phyloP scores from a whole-genome alignment of 2,113 vertebrate genomes.

The Phycodurus eques region DNA sequence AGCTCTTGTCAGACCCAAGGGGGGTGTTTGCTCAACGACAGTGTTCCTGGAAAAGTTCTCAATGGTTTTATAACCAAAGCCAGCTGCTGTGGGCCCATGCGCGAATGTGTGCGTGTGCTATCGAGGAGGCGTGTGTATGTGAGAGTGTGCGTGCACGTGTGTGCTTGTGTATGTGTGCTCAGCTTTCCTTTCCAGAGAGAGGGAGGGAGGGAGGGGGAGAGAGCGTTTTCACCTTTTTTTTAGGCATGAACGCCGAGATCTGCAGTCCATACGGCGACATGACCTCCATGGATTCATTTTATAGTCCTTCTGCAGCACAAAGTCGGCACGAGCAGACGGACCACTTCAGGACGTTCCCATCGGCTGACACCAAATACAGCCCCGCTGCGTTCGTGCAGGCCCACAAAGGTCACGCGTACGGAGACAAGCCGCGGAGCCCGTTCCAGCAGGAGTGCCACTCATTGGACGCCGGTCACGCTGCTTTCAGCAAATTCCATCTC shows the following conservation, averaged over 20 bases:
- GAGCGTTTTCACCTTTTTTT: conserved; percentile 55
- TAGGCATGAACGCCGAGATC: conserved; percentile 93
- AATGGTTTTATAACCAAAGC: conserved; percentile 84
- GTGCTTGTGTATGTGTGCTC: conserved; percentile 14
- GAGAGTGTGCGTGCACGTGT: conserved; percentile 18
- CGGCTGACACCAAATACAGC: conserved; percentile 89
- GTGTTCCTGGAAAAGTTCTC: conserved; percentile 88
- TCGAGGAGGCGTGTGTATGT: conserved; percentile 36
- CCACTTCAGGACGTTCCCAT: conserved; percentile 91
- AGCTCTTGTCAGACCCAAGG: conserved; percentile 76
- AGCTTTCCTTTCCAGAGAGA: conserved; percentile 45
- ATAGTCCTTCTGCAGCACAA: conserved; percentile 84
- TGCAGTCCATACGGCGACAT: conserved; percentile 94
- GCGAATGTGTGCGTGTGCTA: conserved; percentile 34
- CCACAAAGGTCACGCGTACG: conserved; percentile 92
- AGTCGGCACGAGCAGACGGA: conserved; percentile 82
- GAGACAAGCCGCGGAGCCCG: conserved; percentile 82
- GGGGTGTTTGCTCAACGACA: conserved; percentile 78
- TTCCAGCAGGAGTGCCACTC: conserved; percentile 88
- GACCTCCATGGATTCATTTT: conserved; percentile 98
- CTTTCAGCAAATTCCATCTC: conserved; percentile 92
- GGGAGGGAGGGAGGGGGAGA: conserved; percentile 26
- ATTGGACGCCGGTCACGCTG: conserved; percentile 80
- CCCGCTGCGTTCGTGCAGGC: conserved; percentile 83
- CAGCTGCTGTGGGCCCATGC: conserved; percentile 73